These are phyloP conservation scores for Phymorhynchus buccinoides DNA, from an alignment of 1,140 invertebrate genomes.

Conservation along the genomic window DNA sequence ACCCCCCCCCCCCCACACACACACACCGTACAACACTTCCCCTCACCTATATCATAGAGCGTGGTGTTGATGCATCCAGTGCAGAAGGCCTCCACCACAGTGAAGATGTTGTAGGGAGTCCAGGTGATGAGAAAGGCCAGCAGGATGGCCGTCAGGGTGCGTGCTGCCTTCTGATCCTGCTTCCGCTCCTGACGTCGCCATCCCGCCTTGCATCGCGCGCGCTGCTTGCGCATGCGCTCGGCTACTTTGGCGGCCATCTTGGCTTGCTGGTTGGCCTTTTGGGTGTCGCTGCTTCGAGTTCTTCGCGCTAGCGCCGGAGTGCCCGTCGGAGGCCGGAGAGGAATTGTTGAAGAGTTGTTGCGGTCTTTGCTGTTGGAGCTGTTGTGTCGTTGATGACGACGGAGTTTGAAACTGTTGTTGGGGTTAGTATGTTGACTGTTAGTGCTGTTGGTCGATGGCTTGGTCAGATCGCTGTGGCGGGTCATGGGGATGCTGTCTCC, in stretches of 20 bases:
- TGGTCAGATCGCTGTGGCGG: neutral
- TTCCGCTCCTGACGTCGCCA: constrained; percentile 93
- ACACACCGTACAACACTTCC: neutral
- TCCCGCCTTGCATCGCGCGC: constrained; percentile 54
- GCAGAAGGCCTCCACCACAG: constrained; percentile 74
- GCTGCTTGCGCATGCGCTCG: constrained; percentile 57
- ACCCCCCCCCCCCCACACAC: neutral
- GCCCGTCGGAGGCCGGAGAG: constrained; percentile 52
- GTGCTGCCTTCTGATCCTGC: constrained; percentile 98
- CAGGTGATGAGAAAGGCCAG: constrained; percentile 98
- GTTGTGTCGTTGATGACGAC: neutral
- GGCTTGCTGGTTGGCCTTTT: constrained; percentile 62
- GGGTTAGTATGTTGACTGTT: constrained; percentile 2
- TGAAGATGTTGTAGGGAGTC: constrained; percentile 96
- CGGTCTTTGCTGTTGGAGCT: constrained; percentile 3
- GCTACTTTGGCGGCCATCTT: constrained; percentile 62
- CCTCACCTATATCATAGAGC: constrained; percentile 62
- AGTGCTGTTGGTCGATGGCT: constrained; percentile 8
- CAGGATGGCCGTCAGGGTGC: constrained; percentile 95
- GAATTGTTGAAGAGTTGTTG: neutral
- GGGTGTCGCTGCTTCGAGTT: constrained; percentile 57
- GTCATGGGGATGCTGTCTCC: constrained; percentile 34
- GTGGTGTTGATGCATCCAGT: constrained; percentile 58
- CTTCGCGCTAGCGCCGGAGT: constrained; percentile 63
- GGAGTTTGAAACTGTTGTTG: neutral